phyloP scores from a whole-genome alignment of 2,797 vertebrate genomes.

The Chloroceryle inda region DNA sequence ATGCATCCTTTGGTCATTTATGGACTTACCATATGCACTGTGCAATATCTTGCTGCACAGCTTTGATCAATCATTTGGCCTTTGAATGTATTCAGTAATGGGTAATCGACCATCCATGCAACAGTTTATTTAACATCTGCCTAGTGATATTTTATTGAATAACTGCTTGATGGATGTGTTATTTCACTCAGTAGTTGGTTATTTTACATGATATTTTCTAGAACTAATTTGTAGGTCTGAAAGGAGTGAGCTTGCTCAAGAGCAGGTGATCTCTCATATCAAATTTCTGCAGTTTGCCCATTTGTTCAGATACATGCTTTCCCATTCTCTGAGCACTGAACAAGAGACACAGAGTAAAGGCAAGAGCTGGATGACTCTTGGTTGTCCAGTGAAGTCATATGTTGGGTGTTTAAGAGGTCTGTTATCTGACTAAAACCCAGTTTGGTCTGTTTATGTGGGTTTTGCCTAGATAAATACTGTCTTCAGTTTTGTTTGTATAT shows the following conservation, averaged over 20 bases:
- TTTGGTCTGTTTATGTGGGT: not conserved
- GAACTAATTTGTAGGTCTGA: not conserved
- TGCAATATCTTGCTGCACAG: not conserved
- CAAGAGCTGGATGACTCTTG: not conserved
- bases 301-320: not conserved
- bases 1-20: not conserved
- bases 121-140: constrained; percentile 8
- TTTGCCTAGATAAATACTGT: not conserved
- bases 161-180: not conserved
- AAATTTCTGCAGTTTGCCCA: not conserved
- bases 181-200: not conserved
- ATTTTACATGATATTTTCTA: not conserved
- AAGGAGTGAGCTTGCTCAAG: not conserved
- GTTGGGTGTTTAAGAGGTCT: not conserved
- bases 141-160: constrained; percentile 35
- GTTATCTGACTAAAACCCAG: not conserved
- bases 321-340: not conserved
- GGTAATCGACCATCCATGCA: not conserved
- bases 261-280: not conserved
- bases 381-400: not conserved
- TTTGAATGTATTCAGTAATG: constrained; percentile 9
- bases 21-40: not conserved
- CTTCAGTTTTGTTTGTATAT: not conserved
- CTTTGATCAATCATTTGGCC: not conserved
- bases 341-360: not conserved